phyloP scores from a whole-genome alignment of 2,113 vertebrate genomes.

The Strix aluco region DNA sequence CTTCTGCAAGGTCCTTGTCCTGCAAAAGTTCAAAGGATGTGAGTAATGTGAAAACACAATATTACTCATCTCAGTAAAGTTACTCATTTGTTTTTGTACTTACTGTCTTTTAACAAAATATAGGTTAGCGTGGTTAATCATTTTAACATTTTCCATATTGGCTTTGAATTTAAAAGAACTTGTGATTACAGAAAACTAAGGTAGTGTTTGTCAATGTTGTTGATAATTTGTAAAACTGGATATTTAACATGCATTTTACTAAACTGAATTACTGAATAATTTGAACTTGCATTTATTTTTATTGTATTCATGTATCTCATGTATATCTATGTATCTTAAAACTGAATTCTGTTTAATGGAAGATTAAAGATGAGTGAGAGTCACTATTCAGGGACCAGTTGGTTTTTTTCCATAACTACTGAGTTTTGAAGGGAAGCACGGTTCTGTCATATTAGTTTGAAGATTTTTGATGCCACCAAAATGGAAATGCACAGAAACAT shows the following conservation, averaged over 20 bases:
- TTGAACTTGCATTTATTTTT: not conserved
- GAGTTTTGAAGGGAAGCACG: not conserved
- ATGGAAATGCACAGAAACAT: not conserved
- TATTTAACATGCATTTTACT: not conserved
- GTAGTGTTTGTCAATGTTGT: not conserved
- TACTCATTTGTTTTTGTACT: not conserved
- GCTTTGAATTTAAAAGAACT: not conserved
- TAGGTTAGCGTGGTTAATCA: not conserved
- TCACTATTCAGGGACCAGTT: not conserved
- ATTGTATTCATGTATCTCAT: not conserved
- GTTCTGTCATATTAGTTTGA: not conserved
- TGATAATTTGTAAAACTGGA: not conserved
- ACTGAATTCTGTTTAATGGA: not conserved
- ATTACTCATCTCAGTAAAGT: not conserved
- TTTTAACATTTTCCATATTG: not conserved
- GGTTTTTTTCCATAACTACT: not conserved
- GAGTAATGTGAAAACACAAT: not conserved
- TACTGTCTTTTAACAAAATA: not conserved
- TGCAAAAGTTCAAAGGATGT: not conserved
- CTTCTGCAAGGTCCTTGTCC: not conserved
- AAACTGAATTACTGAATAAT: not conserved
- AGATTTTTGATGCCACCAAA: not conserved
- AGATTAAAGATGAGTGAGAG: not conserved
- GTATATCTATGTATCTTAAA: not conserved
- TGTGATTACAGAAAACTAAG: not conserved